Percentiles rank a stretch among this genome's conserved stretches.
These are phyloP conservation scores for Stigmatopora argus DNA, from an alignment of 2,113 vertebrate species.

Conservation along the genomic window DNA sequence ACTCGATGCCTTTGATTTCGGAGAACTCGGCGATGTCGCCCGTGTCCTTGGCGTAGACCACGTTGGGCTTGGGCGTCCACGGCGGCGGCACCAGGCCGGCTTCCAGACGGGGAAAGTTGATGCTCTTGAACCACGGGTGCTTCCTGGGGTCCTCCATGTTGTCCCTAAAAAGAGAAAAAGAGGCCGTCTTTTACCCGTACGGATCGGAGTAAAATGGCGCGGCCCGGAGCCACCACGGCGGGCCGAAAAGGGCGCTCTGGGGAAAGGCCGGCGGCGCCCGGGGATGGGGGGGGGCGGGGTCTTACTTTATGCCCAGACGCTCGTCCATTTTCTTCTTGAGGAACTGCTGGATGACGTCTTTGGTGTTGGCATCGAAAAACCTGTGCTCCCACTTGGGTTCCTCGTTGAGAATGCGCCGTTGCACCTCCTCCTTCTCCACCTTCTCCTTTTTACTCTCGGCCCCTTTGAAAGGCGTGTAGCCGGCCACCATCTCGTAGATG, in stretches of 20 bases:
- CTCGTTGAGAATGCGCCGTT: constrained; percentile 81
- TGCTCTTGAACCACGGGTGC: constrained; percentile 82
- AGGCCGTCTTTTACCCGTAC: no score
- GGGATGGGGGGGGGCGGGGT: no score
- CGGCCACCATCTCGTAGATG: constrained; percentile 92
- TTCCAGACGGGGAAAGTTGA: constrained; percentile 87
- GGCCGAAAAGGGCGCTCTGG: no score
- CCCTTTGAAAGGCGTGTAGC: constrained; percentile 87
- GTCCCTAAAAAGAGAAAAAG: constrained; percentile 63
- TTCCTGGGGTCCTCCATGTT: constrained; percentile 82
- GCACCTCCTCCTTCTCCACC: constrained; percentile 84
- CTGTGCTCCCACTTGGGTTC: constrained; percentile 80
- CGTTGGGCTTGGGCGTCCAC: constrained; percentile 84
- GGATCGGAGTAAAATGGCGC: no score
- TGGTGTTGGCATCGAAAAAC: constrained; percentile 77
- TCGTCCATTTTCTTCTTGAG: constrained; percentile 83
- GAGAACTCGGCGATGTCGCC: constrained; percentile 88
- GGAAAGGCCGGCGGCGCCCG: no score
- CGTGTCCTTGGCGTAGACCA: constrained; percentile 89
- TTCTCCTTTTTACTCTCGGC: constrained; percentile 80
- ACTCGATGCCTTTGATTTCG: constrained; percentile 80
- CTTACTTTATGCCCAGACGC: constrained; percentile 86
- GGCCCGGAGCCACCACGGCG: no score
- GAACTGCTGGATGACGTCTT: constrained; percentile 82
- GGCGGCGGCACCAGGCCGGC: constrained; percentile 81